These are phyloP conservation scores for Caenorhabditis sulstoni DNA, from an alignment of 2,888 invertebrate species.

Conservation along the genomic window DNA sequence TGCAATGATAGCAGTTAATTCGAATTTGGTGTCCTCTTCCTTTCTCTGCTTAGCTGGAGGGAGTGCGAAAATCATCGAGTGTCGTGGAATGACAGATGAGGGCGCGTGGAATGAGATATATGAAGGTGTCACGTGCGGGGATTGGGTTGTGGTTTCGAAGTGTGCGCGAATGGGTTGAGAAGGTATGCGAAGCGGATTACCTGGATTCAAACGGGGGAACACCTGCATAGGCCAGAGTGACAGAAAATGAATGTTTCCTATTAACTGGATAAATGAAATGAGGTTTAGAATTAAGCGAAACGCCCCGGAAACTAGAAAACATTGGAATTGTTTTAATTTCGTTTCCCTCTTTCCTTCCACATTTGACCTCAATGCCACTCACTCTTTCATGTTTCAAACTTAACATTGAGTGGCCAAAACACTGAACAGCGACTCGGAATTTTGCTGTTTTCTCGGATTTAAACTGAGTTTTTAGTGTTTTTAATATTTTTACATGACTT, in stretches of 20 bases:
- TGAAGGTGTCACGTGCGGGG: constrained; percentile 6
- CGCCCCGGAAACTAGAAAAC: not conserved
- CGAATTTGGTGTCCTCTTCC: constrained; percentile 22
- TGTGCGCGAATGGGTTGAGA: not conserved
- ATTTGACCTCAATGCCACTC: constrained; percentile 7
- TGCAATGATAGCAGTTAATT: constrained; percentile 51
- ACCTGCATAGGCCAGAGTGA: no score
- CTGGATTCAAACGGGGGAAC: no score
- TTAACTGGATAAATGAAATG: no score
- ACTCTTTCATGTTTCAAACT: constrained; percentile 4
- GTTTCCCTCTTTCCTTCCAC: not conserved
- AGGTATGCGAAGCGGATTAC: no score
- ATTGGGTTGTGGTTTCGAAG: not conserved
- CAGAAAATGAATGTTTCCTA: no score
- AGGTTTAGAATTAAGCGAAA: not conserved
- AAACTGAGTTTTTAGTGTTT: no score
- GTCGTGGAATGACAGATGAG: constrained; percentile 43
- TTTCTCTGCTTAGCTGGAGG: not conserved
- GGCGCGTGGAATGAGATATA: not conserved
- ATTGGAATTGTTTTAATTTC: not conserved
- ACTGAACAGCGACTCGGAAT: not conserved
- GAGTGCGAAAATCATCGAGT: not conserved
- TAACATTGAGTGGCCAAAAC: not conserved
- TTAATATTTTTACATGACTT: no score
- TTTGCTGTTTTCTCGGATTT: not conserved